phyloP scores from a whole-genome alignment of 1,140 invertebrate genomes.

The Bombus affinis region DNA sequence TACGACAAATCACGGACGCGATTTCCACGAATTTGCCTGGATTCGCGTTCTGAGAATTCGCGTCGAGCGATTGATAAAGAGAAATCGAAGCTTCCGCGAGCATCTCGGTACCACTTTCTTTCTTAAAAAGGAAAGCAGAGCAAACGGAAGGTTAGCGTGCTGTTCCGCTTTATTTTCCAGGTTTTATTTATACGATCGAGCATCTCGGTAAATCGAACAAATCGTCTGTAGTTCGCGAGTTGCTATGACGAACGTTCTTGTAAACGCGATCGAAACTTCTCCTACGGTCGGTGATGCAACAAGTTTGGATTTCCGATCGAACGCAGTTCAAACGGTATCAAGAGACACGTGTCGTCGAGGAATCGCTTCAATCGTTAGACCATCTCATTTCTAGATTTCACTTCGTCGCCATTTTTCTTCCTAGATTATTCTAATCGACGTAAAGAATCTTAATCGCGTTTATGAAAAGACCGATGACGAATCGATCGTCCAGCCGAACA shows the following conservation, averaged over 20 bases:
- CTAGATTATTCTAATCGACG: not conserved
- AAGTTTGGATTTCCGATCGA: not conserved
- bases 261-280: not conserved
- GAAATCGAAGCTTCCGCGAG: not conserved
- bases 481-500: not conserved
- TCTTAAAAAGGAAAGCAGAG: not conserved
- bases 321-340: too few relatives aligned
- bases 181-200: too few relatives aligned
- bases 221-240: too few relatives aligned
- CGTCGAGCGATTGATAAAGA: not conserved
- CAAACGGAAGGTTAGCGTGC: too few relatives aligned
- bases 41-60: not conserved
- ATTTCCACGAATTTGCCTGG: not conserved
- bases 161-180: too few relatives aligned
- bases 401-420: not conserved
- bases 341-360: too few relatives aligned
- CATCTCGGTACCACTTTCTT: not conserved
- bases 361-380: too few relatives aligned
- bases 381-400: too few relatives aligned
- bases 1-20: not conserved
- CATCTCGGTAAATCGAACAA: too few relatives aligned
- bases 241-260: not conserved
- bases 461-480: not conserved
- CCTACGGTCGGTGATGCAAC: not conserved
- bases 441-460: not conserved